phyloP scores from a whole-genome alignment of 2,888 invertebrate genomes.

The Rhagium mordax region DNA sequence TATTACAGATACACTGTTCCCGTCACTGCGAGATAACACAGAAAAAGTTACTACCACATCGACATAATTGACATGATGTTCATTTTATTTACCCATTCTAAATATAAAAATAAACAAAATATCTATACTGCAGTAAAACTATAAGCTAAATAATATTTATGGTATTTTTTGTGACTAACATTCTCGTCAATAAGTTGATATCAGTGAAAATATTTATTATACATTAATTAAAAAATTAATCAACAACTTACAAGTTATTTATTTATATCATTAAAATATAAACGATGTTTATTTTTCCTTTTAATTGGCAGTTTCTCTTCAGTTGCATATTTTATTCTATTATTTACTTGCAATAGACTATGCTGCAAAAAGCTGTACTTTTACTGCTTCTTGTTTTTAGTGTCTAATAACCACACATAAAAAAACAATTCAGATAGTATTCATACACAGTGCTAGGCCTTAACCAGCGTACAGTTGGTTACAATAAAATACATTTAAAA shows the following conservation, averaged over 20 bases:
- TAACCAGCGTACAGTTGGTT: too few relatives aligned
- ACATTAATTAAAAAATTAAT: slow-evolving; percentile 10
- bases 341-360: background rate
- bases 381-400: background rate
- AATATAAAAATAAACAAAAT: slow-evolving; percentile 7
- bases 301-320: background rate
- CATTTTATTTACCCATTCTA: slow-evolving; percentile 4
- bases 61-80: background rate
- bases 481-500: too few relatives aligned
- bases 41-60: background rate
- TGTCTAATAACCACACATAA: background rate
- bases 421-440: background rate
- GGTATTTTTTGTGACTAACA: slow-evolving; percentile 7
- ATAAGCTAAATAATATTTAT: background rate
- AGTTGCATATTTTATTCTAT: background rate
- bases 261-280: background rate
- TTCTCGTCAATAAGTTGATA: background rate
- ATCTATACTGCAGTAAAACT: background rate
- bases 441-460: too few relatives aligned
- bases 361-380: background rate
- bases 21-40: background rate
- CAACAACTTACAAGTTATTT: background rate
- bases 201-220: slow-evolving; percentile 6
- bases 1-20: background rate
- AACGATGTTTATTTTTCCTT: background rate